Evolutionary conservation across 2,888 invertebrate species (phyloP).

Genomic region (Escarpia spicata): DNA sequence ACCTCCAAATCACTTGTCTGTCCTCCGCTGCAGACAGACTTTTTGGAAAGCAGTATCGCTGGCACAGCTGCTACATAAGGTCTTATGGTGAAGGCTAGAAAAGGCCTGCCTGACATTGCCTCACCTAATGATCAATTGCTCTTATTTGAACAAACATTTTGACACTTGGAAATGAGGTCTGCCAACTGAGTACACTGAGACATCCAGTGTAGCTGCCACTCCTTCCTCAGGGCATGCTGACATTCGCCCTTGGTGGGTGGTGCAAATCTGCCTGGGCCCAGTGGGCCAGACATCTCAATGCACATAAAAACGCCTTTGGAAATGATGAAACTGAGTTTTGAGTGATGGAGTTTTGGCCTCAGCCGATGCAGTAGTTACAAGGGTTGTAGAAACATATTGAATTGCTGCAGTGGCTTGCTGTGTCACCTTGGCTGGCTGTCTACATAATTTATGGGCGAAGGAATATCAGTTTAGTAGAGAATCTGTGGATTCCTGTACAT

Average conservation of each 20-base stretch:
- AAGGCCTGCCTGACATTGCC: constrained; percentile 8
- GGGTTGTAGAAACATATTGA: constrained; percentile 5
- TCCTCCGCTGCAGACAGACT: not conserved
- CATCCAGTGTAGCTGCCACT: not conserved
- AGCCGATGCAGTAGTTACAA: not conserved
- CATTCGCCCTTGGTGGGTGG: not conserved
- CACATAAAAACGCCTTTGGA: not conserved
- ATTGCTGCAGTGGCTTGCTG: not conserved
- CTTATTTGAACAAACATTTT: constrained; percentile 13
- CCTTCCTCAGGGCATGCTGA: not conserved
- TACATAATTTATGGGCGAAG: constrained; percentile 1
- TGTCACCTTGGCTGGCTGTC: constrained; percentile 5
- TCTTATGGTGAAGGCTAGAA: not conserved
- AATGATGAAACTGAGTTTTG: not conserved
- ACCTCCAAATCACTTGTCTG: not conserved
- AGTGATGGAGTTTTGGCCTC: not conserved
- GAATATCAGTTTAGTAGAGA: not conserved
- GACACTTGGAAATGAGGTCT: not conserved
- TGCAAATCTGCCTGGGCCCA: not conserved
- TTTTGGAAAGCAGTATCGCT: not conserved
- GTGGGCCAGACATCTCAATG: constrained; percentile 9
- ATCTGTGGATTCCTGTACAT: not conserved
- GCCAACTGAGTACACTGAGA: not conserved
- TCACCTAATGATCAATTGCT: not conserved
- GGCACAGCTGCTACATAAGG: constrained; percentile 1